Base-by-base conservation (phyloP, 2,113 vertebrate genomes). In the Xiphias gladius region DNA sequence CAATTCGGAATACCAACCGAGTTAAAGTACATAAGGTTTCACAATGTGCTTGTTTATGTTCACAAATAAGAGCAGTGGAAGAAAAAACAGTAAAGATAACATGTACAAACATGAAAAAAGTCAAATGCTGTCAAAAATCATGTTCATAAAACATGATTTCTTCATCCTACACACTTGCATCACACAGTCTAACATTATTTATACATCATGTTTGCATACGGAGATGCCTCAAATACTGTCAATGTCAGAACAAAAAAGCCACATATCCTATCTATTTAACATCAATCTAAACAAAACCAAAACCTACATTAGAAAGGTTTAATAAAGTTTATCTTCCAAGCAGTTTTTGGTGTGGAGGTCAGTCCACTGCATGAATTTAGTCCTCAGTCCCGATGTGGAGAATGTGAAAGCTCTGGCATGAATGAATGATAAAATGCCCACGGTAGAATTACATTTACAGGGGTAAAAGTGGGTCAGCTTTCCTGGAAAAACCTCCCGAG, bases 391-490 rank as follows among this genome's bases (percentile, higher is more conserved):
- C 66, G 59, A 69, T 69, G 82, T 80, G 63, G n/a, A 83, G 58
- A 72, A 68, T 28, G 52, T 84, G 57, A 80, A 57, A 68, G 77
- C 72, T 59, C n/a, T 46, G 71, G 64, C 64, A 80, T 92, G 66
- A 85, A 88, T 89, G 80, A 90, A 88, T 89, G 82, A 92, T 90
- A 82, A 35, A 57, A 78, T 82, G 86, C 77, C 87, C 63, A 48
- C 78, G 80, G 76, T 86, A 58, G 73, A 90, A 86, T 83, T 87
- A 74, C 84, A 92, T 91, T 91, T 66, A 71, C 70, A 35, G 28
- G 77, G 69, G 68, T 74, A 83, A 77, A 95, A 95, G 85, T 95
- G 88, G 94, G 94, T 92, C 94, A 95, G 86, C 59, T 66, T 87
- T 93, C 85, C 91, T 90, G 20, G 80, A 91, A 93, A 89, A 91